Percentiles rank a stretch among this genome's conserved stretches.
Conservation (phyloP, 2,113 vertebrate genomes). For the Lates calcarifer region DNA sequence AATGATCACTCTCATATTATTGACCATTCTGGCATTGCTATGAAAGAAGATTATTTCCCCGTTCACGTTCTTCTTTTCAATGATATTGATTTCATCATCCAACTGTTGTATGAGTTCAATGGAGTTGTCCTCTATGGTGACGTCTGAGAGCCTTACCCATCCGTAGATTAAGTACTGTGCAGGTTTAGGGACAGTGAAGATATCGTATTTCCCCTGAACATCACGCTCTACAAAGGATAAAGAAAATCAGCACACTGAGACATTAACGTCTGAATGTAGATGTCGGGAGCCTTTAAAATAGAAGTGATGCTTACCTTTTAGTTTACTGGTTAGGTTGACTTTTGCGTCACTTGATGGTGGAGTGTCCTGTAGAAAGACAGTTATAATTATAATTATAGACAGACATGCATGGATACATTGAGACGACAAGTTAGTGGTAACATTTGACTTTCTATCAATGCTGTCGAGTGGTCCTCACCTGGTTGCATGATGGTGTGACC, state of each 20-base stretch:
- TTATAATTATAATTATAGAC: not conserved
- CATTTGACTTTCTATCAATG: not conserved
- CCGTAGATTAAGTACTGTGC: slow-evolving; percentile 40
- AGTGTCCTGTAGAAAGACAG: slow-evolving; percentile 32
- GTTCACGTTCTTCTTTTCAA: not conserved
- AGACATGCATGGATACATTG: not conserved
- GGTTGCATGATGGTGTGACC: not conserved
- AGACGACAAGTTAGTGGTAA: not conserved
- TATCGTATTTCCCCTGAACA: not conserved
- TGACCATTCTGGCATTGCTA: fast-evolving
- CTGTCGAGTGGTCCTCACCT: slow-evolving; percentile 53
- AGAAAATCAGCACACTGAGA: slow-evolving; percentile 1
- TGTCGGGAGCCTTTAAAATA: not conserved
- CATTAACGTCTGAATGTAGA: not conserved
- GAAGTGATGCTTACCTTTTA: slow-evolving; percentile 37
- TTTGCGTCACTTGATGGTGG: not conserved
- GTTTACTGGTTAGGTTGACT: not conserved
- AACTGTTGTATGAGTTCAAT: fast-evolving
- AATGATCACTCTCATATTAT: slow-evolving; percentile 13
- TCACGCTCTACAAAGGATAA: slow-evolving; percentile 10
- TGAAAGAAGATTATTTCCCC: not conserved
- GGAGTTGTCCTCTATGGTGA: fast-evolving
- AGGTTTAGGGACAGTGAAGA: slow-evolving; percentile 32
- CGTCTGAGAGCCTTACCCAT: not conserved
- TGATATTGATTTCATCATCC: fast-evolving